Evolutionary conservation across 2,888 invertebrate genomes (phyloP).

Genomic region (Amiota mariae): DNA sequence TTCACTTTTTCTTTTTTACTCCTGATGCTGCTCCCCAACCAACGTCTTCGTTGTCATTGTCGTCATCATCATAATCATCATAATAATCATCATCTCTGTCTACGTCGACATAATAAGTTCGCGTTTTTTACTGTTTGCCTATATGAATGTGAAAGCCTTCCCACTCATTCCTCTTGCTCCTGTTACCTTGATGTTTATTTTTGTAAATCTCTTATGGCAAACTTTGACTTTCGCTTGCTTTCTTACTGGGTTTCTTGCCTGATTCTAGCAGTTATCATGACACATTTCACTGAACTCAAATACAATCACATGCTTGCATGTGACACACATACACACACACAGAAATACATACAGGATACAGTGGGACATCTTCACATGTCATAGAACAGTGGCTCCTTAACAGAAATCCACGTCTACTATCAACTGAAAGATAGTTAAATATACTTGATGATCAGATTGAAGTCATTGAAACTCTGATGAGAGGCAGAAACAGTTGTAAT

Average conservation of each 20-base stretch:
- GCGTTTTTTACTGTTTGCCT: slow-evolving; percentile 29
- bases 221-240: slow-evolving; percentile 29
- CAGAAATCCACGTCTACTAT: no score
- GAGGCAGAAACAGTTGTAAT: no score
- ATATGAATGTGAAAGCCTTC: slow-evolving; percentile 1
- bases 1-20: slow-evolving; percentile 53
- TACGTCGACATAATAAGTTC: slow-evolving; percentile 60
- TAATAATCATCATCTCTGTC: no score
- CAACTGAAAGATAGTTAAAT: no score
- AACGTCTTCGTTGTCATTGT: not conserved
- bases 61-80: no score
- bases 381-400: no score
- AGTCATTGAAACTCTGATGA: no score
- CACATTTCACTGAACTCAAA: slow-evolving; percentile 67
- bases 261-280: slow-evolving; percentile 64
- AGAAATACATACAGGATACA: not conserved
- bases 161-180: not conserved
- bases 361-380: not conserved
- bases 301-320: slow-evolving; percentile 19
- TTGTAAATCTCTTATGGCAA: slow-evolving; percentile 60
- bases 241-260: slow-evolving; percentile 38
- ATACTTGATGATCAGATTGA: no score
- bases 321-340: slow-evolving; percentile 15
- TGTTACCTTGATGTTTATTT: slow-evolving; percentile 43
- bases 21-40: not conserved